These are phyloP conservation scores for Spermophilus dauricus DNA, from an alignment of 2,113 vertebrate genomes.

Conservation along the genomic window DNA sequence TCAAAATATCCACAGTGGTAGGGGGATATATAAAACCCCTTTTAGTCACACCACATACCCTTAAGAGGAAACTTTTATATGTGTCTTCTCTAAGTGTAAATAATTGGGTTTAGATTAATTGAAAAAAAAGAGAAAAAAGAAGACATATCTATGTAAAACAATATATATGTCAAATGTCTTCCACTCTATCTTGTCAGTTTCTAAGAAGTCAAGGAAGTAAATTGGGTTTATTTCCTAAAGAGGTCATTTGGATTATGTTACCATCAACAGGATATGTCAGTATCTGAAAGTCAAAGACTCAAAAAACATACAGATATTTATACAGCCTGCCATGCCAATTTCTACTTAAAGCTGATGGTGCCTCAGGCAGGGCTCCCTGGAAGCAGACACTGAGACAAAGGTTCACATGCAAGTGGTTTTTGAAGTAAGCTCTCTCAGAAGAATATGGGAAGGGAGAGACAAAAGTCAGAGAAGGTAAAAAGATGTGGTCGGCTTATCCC, in stretches of 20 bases:
- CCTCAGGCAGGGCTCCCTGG: background rate
- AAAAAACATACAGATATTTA: constrained; percentile 22
- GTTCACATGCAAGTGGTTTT: background rate
- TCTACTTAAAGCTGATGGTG: background rate
- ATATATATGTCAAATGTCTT: constrained; percentile 6
- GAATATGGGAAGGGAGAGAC: background rate
- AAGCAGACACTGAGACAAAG: constrained; percentile 2
- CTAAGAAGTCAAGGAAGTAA: constrained; percentile 47
- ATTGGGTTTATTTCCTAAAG: constrained; percentile 58
- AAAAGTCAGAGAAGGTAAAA: background rate
- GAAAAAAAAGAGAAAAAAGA: background rate
- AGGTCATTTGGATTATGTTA: constrained; percentile 54
- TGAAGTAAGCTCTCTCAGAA: background rate
- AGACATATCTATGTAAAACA: constrained; percentile 45
- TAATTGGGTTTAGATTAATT: constrained; percentile 25
- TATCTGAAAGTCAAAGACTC: constrained; percentile 33
- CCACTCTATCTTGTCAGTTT: constrained; percentile 32
- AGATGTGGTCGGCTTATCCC: background rate
- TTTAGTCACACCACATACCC: constrained; percentile 25
- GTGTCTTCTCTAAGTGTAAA: constrained; percentile 4
- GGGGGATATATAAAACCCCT: background rate
- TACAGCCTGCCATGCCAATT: background rate
- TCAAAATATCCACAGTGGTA: background rate
- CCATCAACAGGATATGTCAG: background rate
- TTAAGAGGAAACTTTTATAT: background rate